phyloP scores from a whole-genome alignment of 2,797 vertebrate genomes.

The Setipinna tenuifilis region DNA sequence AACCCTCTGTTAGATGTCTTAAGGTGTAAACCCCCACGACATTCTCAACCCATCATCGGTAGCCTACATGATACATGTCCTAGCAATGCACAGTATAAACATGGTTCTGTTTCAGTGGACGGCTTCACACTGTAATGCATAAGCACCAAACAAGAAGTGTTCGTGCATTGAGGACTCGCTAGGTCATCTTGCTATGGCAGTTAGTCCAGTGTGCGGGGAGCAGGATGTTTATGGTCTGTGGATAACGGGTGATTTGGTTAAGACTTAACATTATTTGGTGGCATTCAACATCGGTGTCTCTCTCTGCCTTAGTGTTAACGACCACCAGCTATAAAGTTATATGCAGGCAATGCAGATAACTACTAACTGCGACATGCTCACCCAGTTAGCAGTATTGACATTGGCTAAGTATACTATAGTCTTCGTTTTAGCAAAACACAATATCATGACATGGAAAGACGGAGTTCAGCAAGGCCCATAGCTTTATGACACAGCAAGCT shows the following conservation, averaged over 20 bases:
- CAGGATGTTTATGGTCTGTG: neutral
- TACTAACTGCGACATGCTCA: neutral
- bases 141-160: too few relatives aligned
- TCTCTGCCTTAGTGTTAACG: neutral
- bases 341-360: neutral
- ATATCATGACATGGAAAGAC: neutral
- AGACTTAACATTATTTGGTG: neutral
- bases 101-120: too few relatives aligned
- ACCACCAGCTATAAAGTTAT: neutral
- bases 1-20: too few relatives aligned
- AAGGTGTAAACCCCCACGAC: too few relatives aligned
- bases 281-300: neutral
- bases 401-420: neutral
- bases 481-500: neutral
- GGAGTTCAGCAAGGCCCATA: neutral
- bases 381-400: neutral
- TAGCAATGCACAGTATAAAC: too few relatives aligned
- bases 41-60: too few relatives aligned
- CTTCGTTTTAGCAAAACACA: slow-evolving; percentile 6
- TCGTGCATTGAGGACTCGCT: too few relatives aligned
- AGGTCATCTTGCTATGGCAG: too few relatives aligned
- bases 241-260: neutral
- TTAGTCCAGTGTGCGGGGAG: too few relatives aligned
- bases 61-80: too few relatives aligned
- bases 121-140: too few relatives aligned